Base-by-base conservation (phyloP, 2,888 invertebrate genomes). In the Xylota segnis region DNA sequence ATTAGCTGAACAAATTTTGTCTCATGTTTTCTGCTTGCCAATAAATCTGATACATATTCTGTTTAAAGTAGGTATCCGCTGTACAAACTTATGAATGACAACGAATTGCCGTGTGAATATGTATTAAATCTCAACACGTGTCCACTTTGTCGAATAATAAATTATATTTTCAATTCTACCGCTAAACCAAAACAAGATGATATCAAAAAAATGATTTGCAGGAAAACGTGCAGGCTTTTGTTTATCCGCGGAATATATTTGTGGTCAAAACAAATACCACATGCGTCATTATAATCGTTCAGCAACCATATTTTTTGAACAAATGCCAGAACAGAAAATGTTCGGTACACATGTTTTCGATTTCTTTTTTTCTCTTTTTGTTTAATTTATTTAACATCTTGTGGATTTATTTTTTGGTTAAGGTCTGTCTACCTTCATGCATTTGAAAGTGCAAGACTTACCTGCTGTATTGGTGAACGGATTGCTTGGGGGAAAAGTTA, bases 181-280 rank as follows among this genome's bases (percentile, higher is more conserved):
- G 23, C 37, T 7, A n/a, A n/a, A 18, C 27, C 43, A 66, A 23
- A 50, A 14, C 47, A 16, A 63, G 63, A 54, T 45, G 52, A 29
- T 63, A 82, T 66, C 43, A 40, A 71, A 68, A 71, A 68, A 68
- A 71, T 14, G 43, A 47, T 76, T 71, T 52, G 18, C 23, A 47
- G 4, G 18, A 84, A 81, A 84, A 81, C 76, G 84, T 81, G 84
- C 75, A 79, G 9, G 7, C 29, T 75, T 70, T 81, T 71, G 75
- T 68, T 50, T 56, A 45, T 56, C 27, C 14, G 45, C 45, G 27
- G 56, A 7, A 27, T 66, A 72, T 72, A 79, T 74, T 78, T 74
- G 79, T 27, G 79, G 83, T 84, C 65, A 70, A 75, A 78, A 84
- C 56, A 75, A 81, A 81, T 54, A 76, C 47, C 71, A 27, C 66